Conservation (phyloP, 2,888 invertebrate genomes). For the Drosophila robusta region DNA sequence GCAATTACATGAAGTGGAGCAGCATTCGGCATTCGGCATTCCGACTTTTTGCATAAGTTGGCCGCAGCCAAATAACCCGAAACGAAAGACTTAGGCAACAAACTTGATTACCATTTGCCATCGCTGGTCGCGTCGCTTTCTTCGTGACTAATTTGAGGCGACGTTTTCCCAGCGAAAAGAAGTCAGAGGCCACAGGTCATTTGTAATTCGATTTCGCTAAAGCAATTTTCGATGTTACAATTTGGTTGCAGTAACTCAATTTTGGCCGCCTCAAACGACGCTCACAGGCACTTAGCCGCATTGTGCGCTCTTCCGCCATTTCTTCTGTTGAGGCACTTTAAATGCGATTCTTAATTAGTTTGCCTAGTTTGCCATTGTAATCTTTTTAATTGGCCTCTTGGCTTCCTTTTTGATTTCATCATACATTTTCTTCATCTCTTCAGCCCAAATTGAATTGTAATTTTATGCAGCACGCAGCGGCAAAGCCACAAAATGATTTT, state of each 20-base stretch:
- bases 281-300: conserved; percentile 9
- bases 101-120: conserved; percentile 62
- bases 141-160: conserved; percentile 71
- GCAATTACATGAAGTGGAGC: conserved; percentile 76
- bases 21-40: conserved; percentile 66
- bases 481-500: conserved; percentile 70
- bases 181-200: conserved; percentile 60
- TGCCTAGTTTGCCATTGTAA: conserved; percentile 35
- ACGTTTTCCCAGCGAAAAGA: conserved; percentile 63
- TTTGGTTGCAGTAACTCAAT: conserved; percentile 68
- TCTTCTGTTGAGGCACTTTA: conserved; percentile 16
- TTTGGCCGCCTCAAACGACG: conserved; percentile 30
- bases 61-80: conserved; percentile 41
- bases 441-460: conserved; percentile 63
- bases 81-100: conserved; percentile 69
- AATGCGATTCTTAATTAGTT: conserved; percentile 55
- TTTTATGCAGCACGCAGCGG: conserved; percentile 74
- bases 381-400: conserved; percentile 55
- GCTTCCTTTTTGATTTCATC: conserved; percentile 11
- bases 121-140: conserved; percentile 48
- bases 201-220: conserved; percentile 50
- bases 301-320: conserved; percentile 1
- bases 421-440: conserved; percentile 12
- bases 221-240: conserved; percentile 72
- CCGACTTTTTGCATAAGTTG: conserved; percentile 73